These are phyloP conservation scores for Crossocerus cetratus DNA, from an alignment of 2,888 invertebrate species.

Conservation along the genomic window DNA sequence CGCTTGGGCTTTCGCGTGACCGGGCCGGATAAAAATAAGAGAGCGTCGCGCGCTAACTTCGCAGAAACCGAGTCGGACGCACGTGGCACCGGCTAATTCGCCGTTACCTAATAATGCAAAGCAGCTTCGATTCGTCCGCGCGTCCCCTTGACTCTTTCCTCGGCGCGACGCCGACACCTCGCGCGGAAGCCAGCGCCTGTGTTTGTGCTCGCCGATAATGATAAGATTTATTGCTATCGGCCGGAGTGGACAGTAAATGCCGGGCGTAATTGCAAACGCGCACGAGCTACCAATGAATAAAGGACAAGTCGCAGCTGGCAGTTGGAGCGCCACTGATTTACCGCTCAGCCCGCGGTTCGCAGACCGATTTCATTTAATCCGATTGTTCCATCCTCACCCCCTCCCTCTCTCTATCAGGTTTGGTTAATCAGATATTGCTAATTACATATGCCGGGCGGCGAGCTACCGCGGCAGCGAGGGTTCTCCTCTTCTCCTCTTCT, in stretches of 20 bases:
- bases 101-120: no score
- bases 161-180: no score
- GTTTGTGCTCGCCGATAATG: slow-evolving; percentile 30
- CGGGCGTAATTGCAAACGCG: slow-evolving; percentile 30
- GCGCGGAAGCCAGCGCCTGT: not conserved
- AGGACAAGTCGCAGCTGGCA: slow-evolving; percentile 52
- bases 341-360: slow-evolving; percentile 42
- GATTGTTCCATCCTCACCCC: slow-evolving; percentile 15
- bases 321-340: slow-evolving; percentile 36
- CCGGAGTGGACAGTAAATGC: slow-evolving; percentile 34
- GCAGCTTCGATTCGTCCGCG: no score
- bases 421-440: slow-evolving; percentile 52
- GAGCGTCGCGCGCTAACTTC: no score
- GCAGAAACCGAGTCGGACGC: no score
- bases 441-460: slow-evolving; percentile 32
- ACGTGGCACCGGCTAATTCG: no score
- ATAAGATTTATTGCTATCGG: slow-evolving; percentile 31
- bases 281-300: slow-evolving; percentile 41
- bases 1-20: no score
- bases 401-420: slow-evolving; percentile 19
- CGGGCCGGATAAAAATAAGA: no score
- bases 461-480: not conserved
- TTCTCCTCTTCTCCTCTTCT: no score
- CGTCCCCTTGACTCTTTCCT: no score
- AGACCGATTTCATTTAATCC: slow-evolving; percentile 49